Percentiles rank a stretch among this genome's conserved stretches.
phyloP scores from a whole-genome alignment of 2,797 vertebrate species.

The Crocodylus rhombifer region DNA sequence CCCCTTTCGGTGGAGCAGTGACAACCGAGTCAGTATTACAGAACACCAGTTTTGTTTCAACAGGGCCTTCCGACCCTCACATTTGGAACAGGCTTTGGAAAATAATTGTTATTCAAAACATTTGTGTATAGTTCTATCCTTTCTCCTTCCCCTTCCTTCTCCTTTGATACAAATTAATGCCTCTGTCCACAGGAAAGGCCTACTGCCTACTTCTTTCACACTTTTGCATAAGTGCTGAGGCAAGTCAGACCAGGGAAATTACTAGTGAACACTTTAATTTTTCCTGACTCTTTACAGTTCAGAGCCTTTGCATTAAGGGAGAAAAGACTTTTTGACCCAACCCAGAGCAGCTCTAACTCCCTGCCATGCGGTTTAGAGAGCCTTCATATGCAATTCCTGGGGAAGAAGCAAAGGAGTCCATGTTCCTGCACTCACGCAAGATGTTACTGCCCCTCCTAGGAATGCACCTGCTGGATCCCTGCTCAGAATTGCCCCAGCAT shows the following conservation, averaged over 20 bases:
- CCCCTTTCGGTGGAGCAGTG: not conserved
- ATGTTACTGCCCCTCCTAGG: slow-evolving; percentile 20
- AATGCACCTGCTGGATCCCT: slow-evolving; percentile 59
- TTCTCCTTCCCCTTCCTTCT: not conserved
- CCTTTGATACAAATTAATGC: not conserved
- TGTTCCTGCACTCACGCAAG: not conserved
- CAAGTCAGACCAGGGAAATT: slow-evolving; percentile 44
- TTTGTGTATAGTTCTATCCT: not conserved
- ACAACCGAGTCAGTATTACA: fast-evolving
- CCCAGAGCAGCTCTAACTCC: slow-evolving; percentile 16
- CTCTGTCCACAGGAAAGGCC: slow-evolving; percentile 14
- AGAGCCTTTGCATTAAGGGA: not conserved
- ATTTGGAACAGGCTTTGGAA: not conserved
- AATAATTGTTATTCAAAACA: not conserved
- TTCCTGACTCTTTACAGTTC: not conserved
- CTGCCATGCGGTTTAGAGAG: slow-evolving; percentile 10
- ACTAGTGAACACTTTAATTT: not conserved
- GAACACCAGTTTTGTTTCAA: not conserved
- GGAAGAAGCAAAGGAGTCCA: not conserved
- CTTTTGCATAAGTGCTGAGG: not conserved
- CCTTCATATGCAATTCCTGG: slow-evolving; percentile 56
- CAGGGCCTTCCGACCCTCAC: not conserved
- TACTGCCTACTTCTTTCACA: slow-evolving; percentile 45
- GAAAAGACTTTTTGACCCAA: slow-evolving; percentile 31
- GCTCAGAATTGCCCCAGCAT: slow-evolving; percentile 70